These are phyloP conservation scores for Solenodon paradoxus DNA, from an alignment of 2,113 vertebrate species.

Conservation along the genomic window DNA sequence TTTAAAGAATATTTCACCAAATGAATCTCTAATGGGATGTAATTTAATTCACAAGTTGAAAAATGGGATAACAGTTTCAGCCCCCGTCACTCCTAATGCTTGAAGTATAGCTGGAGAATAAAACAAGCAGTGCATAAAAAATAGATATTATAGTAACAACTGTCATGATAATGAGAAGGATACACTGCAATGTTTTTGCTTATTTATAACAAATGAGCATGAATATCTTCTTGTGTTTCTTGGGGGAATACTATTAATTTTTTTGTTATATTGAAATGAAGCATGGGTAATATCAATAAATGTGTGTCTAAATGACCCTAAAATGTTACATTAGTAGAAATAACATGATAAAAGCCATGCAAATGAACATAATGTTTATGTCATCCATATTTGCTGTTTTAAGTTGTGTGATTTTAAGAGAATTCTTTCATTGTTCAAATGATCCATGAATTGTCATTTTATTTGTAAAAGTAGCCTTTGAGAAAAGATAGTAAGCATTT, in stretches of 20 bases:
- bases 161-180: slow-evolving; percentile 30
- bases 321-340: slow-evolving; percentile 39
- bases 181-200: slow-evolving; percentile 23
- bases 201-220: slow-evolving; percentile 49
- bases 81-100: background rate
- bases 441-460: background rate
- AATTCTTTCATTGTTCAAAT: background rate
- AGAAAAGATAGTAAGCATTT: background rate
- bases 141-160: slow-evolving; percentile 17
- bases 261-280: slow-evolving; percentile 24
- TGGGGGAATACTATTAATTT: background rate
- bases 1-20: slow-evolving; percentile 43
- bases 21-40: slow-evolving; percentile 28
- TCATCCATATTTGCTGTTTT: background rate
- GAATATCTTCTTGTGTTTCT: slow-evolving; percentile 8
- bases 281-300: background rate
- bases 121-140: slow-evolving; percentile 16
- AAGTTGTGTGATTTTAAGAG: background rate
- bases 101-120: slow-evolving; percentile 32
- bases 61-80: slow-evolving; percentile 10
- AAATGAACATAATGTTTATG: background rate
- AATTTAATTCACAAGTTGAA: slow-evolving; percentile 53
- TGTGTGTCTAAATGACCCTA: slow-evolving; percentile 7
- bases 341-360: background rate
- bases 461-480: background rate